These are phyloP conservation scores for Bombycilla garrulus DNA, from an alignment of 2,113 vertebrate genomes.

Conservation along the genomic window DNA sequence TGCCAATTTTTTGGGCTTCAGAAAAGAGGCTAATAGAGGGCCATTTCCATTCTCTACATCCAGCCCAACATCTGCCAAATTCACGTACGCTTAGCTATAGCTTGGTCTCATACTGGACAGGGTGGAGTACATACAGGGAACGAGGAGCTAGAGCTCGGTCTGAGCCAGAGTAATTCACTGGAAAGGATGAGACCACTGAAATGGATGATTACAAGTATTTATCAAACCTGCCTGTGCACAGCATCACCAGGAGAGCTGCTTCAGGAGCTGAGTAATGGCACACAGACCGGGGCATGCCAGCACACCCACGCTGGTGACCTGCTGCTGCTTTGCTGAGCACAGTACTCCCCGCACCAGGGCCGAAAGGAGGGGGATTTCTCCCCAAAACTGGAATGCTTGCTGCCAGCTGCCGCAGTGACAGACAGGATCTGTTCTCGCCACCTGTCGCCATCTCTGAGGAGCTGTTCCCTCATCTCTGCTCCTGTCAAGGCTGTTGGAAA, in stretches of 20 bases:
- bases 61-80: not conserved
- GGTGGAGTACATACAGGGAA: not conserved
- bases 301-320: not conserved
- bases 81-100: not conserved
- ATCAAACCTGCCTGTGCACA: not conserved
- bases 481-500: not conserved
- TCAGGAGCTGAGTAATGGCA: not conserved
- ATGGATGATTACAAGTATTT: not conserved
- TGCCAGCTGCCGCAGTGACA: not conserved
- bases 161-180: not conserved
- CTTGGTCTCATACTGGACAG: not conserved
- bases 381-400: accelerated
- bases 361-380: not conserved
- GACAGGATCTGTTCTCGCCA: not conserved
- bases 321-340: accelerated
- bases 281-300: not conserved
- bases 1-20: not conserved
- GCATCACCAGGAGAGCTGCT: not conserved
- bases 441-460: not conserved
- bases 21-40: not conserved
- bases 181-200: not conserved
- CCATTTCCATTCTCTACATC: not conserved
- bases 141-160: accelerated
- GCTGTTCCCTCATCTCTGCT: not conserved
- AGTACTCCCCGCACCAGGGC: accelerated